These are phyloP conservation scores for Drosophila tsacasi DNA, from an alignment of 1,140 invertebrate species.

Conservation along the genomic window DNA sequence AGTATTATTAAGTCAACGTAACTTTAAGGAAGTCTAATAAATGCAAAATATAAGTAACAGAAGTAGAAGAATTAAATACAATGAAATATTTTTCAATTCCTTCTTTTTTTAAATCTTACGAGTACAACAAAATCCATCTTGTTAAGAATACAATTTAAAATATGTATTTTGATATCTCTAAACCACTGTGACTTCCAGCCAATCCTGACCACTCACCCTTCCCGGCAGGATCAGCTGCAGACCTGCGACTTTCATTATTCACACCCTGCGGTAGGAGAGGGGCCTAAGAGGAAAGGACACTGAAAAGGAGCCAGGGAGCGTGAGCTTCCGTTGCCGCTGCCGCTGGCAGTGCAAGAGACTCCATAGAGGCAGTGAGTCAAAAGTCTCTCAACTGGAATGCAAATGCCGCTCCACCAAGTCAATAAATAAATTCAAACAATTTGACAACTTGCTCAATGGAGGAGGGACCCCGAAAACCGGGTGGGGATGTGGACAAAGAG, in stretches of 20 bases:
- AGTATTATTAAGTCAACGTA: background rate
- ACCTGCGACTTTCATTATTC: conserved; percentile 67
- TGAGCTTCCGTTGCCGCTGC: conserved; percentile 59
- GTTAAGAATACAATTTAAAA: background rate
- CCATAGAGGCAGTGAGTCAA: conserved; percentile 57
- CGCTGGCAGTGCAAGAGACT: conserved; percentile 34
- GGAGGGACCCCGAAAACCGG: conserved; percentile 46
- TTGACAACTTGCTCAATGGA: conserved; percentile 81
- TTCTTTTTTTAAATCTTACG: background rate
- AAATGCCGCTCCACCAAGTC: conserved; percentile 72
- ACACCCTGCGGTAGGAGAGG: conserved; percentile 1
- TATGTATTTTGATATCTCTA: background rate
- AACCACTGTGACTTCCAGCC: conserved; percentile 45
- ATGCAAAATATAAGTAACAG: background rate
- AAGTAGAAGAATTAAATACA: background rate
- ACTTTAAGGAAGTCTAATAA: background rate
- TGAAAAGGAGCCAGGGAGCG: conserved; percentile 26
- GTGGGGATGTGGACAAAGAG: conserved; percentile 10
- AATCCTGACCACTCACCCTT: background rate
- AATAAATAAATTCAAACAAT: conserved; percentile 84
- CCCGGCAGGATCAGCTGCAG: conserved; percentile 27
- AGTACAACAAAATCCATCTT: background rate
- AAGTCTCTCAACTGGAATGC: conserved; percentile 75
- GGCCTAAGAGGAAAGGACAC: background rate
- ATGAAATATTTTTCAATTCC: background rate